Base-by-base conservation (phyloP, 2,797 vertebrate genomes). In the Mus spretus region DNA sequence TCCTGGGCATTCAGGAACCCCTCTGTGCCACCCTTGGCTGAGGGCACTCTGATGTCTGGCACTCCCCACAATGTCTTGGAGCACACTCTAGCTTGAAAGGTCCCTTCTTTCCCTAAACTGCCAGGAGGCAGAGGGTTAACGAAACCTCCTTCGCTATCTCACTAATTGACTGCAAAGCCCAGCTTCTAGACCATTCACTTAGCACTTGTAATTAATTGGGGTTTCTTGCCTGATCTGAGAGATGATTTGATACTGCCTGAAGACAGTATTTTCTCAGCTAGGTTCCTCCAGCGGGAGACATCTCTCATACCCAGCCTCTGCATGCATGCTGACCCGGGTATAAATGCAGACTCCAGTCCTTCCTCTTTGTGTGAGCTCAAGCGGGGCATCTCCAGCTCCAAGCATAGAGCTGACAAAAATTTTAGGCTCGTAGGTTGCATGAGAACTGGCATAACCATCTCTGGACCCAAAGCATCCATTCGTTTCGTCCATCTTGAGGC, bases 181-280 rank as follows among this genome's bases (percentile, higher is more conserved):
- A 70, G 92, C 83, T 97, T 97, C 91, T 87, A 96, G 94, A 87
- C 89, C 90, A 90, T 94, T 97, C 92, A 93, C 95, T 97, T 96
- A 96, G 92, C 94, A 93, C 97, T 94, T 50, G 65, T 96, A 96
- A 98, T 97, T 97, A 97, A 97, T 96, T 95, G 97, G 89, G 86
- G 72, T 83, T 95, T 94, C 93, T 91, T 57, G 92, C 86, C 89
- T 95, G 86, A 96, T 91, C 91, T 72, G 87, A 93, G 86, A 94
- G 91, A 95, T 85, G 79, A 88, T 84, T 87, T 2, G 2, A 72
- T 88, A 86, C 40, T 87, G 90, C 75, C 96, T n/a, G 12, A 97
- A 94, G 95, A 86, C 78, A 86, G 26, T 28, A 89, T 85, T 95
- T 96, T 74, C 95, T 95, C 95, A 81, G 90, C 89, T 72, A 93